A percentile compares a stretch with the other conserved stretches of the same genome.
Conservation (phyloP, 2,888 invertebrate species). For the Ophion ventricosus region DNA sequence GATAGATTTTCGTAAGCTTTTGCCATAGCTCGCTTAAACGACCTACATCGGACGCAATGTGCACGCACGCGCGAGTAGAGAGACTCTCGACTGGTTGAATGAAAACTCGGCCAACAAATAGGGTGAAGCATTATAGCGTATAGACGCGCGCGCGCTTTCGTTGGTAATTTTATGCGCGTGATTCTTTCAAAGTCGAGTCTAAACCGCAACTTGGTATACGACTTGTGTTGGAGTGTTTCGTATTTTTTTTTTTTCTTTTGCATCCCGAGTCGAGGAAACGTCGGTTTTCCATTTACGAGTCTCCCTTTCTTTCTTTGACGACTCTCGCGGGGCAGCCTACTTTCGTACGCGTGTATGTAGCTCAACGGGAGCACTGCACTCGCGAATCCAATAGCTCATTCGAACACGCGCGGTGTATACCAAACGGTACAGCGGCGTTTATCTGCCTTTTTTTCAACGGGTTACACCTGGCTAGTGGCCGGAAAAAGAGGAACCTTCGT, state of each 20-base stretch:
- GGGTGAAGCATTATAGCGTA: constrained; percentile 16
- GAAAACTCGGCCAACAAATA: constrained; percentile 56
- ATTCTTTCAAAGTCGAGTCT: constrained; percentile 28
- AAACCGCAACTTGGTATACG: constrained; percentile 37
- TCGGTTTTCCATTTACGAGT: constrained; percentile 68
- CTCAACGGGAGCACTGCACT: constrained; percentile 68
- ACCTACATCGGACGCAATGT: background rate
- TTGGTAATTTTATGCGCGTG: constrained; percentile 55
- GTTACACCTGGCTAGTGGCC: background rate
- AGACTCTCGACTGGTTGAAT: constrained; percentile 25
- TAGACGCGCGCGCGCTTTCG: constrained; percentile 10
- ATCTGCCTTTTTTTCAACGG: background rate
- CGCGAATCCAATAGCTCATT: constrained; percentile 33
- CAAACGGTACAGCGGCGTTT: background rate
- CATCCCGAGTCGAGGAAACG: constrained; percentile 67
- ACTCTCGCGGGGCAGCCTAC: constrained; percentile 69
- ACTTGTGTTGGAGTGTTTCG: constrained; percentile 37
- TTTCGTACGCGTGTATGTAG: constrained; percentile 63
- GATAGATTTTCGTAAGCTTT: too few species aligned
- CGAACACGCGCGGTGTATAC: background rate
- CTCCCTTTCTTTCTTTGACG: constrained; percentile 48
- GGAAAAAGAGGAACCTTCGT: background rate
- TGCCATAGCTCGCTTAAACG: background rate
- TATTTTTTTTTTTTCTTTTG: constrained; percentile 66
- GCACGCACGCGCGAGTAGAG: background rate